Base-by-base conservation (phyloP, 2,797 vertebrate genomes). In the Trachops cirrhosus region DNA sequence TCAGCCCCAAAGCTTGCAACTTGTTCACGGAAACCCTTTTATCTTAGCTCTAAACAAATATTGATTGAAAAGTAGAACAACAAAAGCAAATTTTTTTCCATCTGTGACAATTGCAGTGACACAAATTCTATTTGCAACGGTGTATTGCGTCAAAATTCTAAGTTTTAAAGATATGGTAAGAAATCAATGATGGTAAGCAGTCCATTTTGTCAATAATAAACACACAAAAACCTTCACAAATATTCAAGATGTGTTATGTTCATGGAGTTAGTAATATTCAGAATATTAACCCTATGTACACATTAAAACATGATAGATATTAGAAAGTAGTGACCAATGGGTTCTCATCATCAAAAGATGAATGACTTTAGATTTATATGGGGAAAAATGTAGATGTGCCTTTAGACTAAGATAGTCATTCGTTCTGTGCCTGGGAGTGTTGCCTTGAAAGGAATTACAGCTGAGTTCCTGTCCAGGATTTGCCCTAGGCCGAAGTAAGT, bases 161-260 rank as follows among this genome's bases (percentile, higher is more conserved):
- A 94, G 48, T 96, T 97, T 98, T 97, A 97, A 98, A 97, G 57
- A 95, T 97, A 92, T 89, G 96, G 96, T 95, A 97, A 98, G 97
- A 97, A 97, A 95, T 97, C 96, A 97, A 89, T 95, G 86, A 96
- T 78, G 95, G 64, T 91, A 91, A 97, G 89, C 54, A 97, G 87
- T 82, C 16, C 5, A 67, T 94, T 64, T 91, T 96, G 89, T 97
- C 93, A 97, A 93, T 93, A 97, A 80, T 67, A 92, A 86, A 71
- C 67, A 90, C 92, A 96, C 78, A 78, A 91, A 97, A 97, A 46
- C 88, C 89, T 96, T 96, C 89, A 97, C 86, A 96, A 97, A 85
- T 89, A 94, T 97, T 95, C 24, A 94, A 97, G 93, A 95, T 97
- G 71, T 95, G 91, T 97, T 94, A 64, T 94, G 73, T 95, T 97